phyloP scores from a whole-genome alignment of 2,888 invertebrate genomes.

The Hirtodrosophila cameraria region DNA sequence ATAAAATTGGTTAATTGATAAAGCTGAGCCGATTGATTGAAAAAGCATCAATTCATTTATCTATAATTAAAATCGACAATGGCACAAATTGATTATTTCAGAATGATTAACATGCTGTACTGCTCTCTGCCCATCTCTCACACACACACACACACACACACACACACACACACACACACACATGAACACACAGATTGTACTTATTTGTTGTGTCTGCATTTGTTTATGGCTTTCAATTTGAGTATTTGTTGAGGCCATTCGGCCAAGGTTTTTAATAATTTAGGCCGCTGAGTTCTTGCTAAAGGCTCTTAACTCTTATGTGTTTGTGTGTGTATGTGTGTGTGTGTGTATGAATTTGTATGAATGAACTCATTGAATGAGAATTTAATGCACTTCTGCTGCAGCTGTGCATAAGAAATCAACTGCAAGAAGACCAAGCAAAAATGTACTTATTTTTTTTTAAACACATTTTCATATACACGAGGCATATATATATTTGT shows the following conservation, averaged over 20 bases:
- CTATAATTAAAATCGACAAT: too few relatives aligned
- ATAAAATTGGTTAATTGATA: too few relatives aligned
- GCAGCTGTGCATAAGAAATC: conserved; percentile 70
- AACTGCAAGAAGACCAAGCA: conserved; percentile 7
- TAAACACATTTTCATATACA: conserved; percentile 4
- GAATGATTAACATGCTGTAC: too few relatives aligned
- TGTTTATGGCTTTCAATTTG: conserved; percentile 32
- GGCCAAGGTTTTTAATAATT: conserved; percentile 64
- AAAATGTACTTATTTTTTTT: conserved; percentile 39
- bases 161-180: not conserved
- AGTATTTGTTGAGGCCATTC: conserved; percentile 29
- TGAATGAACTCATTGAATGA: conserved; percentile 34
- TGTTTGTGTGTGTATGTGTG: conserved; percentile 1
- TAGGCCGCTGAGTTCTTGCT: conserved; percentile 37
- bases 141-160: not conserved
- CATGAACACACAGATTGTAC: not conserved
- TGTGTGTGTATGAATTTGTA: conserved; percentile 10
- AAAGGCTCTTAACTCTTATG: conserved; percentile 22
- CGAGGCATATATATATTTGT: not conserved
- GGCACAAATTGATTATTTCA: too few relatives aligned
- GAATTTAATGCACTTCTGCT: conserved; percentile 64
- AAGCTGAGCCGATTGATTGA: too few relatives aligned
- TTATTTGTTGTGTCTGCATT: too few relatives aligned
- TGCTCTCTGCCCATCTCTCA: too few relatives aligned
- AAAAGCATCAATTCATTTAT: too few relatives aligned